A percentile compares a stretch with the other conserved stretches of the same genome.
Evolutionary conservation across 2,797 vertebrate genomes (phyloP).

Genomic region (Poeciliopsis infans): DNA sequence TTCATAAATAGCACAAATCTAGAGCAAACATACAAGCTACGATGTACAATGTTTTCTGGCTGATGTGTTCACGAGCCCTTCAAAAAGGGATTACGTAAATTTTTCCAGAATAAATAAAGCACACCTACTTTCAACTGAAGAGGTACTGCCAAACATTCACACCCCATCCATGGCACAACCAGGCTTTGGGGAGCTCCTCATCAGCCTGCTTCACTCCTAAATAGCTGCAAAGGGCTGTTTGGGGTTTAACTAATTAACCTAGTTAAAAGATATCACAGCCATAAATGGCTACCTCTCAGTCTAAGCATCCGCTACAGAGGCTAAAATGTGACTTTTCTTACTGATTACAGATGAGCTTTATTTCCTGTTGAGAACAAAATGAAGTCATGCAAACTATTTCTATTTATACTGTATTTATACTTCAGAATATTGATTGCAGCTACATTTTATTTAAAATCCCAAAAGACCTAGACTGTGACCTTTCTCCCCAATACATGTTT

Average conservation of each 20-base stretch:
- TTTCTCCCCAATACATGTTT: background rate
- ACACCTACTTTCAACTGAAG: background rate
- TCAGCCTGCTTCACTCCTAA: slow-evolving; percentile 15
- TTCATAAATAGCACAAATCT: background rate
- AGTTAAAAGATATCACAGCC: slow-evolving; percentile 21
- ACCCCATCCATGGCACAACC: slow-evolving; percentile 14
- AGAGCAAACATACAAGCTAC: background rate
- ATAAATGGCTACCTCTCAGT: slow-evolving; percentile 35
- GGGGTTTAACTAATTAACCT: slow-evolving; percentile 37
- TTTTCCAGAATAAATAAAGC: background rate
- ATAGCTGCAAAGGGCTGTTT: slow-evolving; percentile 19
- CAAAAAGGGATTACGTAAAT: background rate
- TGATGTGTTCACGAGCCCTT: background rate
- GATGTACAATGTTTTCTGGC: background rate
- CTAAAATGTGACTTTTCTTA: slow-evolving; percentile 9
- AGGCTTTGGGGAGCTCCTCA: slow-evolving; percentile 12
- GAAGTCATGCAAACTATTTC: background rate
- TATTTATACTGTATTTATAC: background rate
- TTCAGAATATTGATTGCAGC: background rate
- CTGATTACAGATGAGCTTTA: slow-evolving; percentile 26
- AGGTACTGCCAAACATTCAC: slow-evolving; percentile 7
- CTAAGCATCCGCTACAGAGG: background rate
- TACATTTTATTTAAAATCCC: background rate
- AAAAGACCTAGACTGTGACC: background rate
- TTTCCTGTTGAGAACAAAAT: slow-evolving; percentile 6